A percentile compares a stretch with the other conserved stretches of the same genome.
Evolutionary conservation across 1,140 invertebrate species (phyloP).

Genomic region (Globodera ellingtonae): DNA sequence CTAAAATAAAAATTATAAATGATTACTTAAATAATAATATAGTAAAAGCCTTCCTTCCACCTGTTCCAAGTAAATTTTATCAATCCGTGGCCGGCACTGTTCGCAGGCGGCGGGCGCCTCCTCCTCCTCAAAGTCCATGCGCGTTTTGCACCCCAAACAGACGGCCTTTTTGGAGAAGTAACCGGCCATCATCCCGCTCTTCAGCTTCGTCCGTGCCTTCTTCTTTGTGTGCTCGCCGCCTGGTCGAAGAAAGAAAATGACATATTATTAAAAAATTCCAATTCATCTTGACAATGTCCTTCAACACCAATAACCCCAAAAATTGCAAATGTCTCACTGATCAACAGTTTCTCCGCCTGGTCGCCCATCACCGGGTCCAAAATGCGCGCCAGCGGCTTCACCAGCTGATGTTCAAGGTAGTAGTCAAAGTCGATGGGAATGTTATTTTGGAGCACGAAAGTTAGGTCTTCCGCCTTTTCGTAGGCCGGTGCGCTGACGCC

Average conservation of each 20-base stretch:
- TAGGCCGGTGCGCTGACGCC: constrained; percentile 92
- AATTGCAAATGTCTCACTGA: constrained; percentile 66
- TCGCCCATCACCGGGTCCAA: constrained; percentile 98
- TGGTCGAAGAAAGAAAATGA: constrained; percentile 7
- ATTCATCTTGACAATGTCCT: background rate
- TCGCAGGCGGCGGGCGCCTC: constrained; percentile 42
- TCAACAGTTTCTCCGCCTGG: constrained; percentile 84
- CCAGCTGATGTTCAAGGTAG: constrained; percentile 96
- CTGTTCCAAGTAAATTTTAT: constrained; percentile 82
- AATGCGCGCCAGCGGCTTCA: constrained; percentile 92
- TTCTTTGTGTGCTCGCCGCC: constrained; percentile 92
- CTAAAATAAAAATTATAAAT: constrained; percentile 40
- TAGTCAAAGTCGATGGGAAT: constrained; percentile 96
- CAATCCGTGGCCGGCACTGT: constrained; percentile 36
- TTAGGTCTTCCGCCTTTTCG: constrained; percentile 81
- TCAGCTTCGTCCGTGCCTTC: constrained; percentile 89
- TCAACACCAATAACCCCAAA: constrained; percentile 12
- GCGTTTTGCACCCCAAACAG: constrained; percentile 90
- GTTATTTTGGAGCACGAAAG: constrained; percentile 96
- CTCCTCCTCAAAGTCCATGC: constrained; percentile 75
- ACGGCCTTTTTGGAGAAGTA: constrained; percentile 70
- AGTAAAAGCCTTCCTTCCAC: constrained; percentile 38
- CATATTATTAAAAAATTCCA: constrained; percentile 7
- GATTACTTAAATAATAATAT: background rate
- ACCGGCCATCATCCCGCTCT: constrained; percentile 64